A percentile compares a stretch with the other conserved stretches of the same genome.
These are phyloP conservation scores for Drosophila kurseongensis DNA, from an alignment of 1,140 invertebrate species.

Conservation along the genomic window DNA sequence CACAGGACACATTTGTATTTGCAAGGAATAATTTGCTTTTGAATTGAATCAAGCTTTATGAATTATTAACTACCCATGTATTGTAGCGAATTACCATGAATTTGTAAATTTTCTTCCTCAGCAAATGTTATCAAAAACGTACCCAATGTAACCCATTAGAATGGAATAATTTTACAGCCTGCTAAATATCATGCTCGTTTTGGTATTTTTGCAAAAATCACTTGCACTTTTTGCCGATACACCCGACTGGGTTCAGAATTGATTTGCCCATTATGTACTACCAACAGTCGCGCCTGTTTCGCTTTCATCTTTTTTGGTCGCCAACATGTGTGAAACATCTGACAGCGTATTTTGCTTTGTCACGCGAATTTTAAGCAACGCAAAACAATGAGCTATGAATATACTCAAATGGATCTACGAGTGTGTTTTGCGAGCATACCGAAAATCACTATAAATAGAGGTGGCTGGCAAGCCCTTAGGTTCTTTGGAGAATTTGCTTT, in stretches of 20 bases:
- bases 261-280: constrained; percentile 7
- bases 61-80: too few species aligned
- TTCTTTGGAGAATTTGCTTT: constrained; percentile 23
- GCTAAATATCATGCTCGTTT: background rate
- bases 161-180: background rate
- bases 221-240: constrained; percentile 1
- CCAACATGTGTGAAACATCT: constrained; percentile 43
- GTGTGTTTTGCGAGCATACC: constrained; percentile 9
- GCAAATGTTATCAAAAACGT: too few species aligned
- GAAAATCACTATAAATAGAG: constrained; percentile 22
- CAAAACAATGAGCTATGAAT: constrained; percentile 35
- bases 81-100: too few species aligned
- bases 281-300: background rate
- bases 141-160: too few species aligned
- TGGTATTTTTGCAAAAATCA: background rate
- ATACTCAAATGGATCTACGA: constrained; percentile 7
- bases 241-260: background rate
- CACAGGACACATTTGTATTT: background rate
- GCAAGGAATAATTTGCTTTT: too few species aligned
- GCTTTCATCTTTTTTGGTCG: constrained; percentile 26
- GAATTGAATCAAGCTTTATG: too few species aligned
- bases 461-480: background rate
- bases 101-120: too few species aligned
- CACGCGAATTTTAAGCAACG: constrained; percentile 33
- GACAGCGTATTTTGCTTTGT: constrained; percentile 32